These are phyloP conservation scores for Aspidiotus destructor DNA, from an alignment of 2,888 invertebrate species.

Conservation along the genomic window DNA sequence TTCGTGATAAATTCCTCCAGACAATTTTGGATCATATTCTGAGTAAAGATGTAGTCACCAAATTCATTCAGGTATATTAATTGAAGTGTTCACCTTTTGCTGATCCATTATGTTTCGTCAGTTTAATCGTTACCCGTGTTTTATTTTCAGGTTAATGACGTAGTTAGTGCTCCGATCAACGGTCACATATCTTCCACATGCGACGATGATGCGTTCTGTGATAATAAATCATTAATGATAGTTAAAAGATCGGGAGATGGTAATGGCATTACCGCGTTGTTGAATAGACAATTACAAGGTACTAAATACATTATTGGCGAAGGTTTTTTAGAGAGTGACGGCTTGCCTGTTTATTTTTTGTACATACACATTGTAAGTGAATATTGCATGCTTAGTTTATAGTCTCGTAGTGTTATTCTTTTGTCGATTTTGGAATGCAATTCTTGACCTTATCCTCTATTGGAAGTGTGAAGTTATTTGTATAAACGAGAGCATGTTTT, in stretches of 20 bases:
- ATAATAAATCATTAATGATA: constrained; percentile 66
- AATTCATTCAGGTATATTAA: constrained; percentile 63
- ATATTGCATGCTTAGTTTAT: neutral
- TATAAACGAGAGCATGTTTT: too few species aligned
- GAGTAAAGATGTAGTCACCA: constrained; percentile 75
- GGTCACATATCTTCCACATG: constrained; percentile 60
- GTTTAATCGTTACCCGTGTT: neutral
- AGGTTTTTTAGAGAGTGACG: neutral
- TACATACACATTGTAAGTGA: neutral
- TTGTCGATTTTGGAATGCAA: too few species aligned
- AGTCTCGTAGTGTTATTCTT: too few species aligned
- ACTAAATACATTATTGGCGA: constrained; percentile 2
- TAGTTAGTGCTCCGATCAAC: constrained; percentile 56
- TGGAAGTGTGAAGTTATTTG: too few species aligned
- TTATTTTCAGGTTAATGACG: constrained; percentile 58
- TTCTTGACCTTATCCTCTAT: too few species aligned
- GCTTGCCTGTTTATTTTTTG: neutral
- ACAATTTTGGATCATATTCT: constrained; percentile 78
- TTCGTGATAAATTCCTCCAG: constrained; percentile 70
- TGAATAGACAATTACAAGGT: constrained; percentile 71
- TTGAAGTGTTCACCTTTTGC: too few species aligned
- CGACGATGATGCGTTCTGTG: constrained; percentile 43
- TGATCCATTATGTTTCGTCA: neutral
- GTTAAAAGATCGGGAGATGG: constrained; percentile 65
- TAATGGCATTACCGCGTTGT: constrained; percentile 65